A percentile compares a stretch with the other conserved stretches of the same genome.
phyloP scores from a whole-genome alignment of 30 jellyfish, hydroid and myxozoan species.

The Calvadosia cruxmelitensis region DNA sequence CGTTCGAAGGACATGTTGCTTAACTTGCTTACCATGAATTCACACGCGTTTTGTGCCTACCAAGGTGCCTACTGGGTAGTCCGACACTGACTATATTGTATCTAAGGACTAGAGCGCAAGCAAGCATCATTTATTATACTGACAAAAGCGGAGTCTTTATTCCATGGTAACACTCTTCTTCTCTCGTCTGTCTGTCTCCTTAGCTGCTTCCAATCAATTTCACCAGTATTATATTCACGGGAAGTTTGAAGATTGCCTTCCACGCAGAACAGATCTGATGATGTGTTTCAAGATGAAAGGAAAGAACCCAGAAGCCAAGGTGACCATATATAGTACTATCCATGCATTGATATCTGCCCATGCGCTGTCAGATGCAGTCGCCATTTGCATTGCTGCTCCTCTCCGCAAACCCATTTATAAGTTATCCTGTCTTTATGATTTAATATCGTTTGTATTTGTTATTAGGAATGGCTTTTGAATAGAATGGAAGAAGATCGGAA shows the following conservation, averaged over 20 bases:
- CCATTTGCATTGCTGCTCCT: neutral
- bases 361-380: neutral
- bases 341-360: neutral
- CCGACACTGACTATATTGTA: no score
- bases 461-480: constrained; percentile 3
- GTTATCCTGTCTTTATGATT: no score
- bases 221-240: neutral
- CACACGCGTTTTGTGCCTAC: no score
- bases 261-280: neutral
- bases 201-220: neutral
- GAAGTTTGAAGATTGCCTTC: neutral
- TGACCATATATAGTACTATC: neutral
- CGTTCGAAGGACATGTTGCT: no score
- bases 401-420: neutral
- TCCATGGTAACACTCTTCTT: no score
- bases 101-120: no score
- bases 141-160: no score
- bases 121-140: no score
- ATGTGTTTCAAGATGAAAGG: neutral
- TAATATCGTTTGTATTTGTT: neutral
- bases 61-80: no score
- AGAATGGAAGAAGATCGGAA: neutral
- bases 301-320: neutral
- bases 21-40: no score
- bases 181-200: no score